Percentiles rank a stretch among this genome's conserved stretches.
Conservation (phyloP, 2,888 invertebrate species). For the Machimus atricapillus region DNA sequence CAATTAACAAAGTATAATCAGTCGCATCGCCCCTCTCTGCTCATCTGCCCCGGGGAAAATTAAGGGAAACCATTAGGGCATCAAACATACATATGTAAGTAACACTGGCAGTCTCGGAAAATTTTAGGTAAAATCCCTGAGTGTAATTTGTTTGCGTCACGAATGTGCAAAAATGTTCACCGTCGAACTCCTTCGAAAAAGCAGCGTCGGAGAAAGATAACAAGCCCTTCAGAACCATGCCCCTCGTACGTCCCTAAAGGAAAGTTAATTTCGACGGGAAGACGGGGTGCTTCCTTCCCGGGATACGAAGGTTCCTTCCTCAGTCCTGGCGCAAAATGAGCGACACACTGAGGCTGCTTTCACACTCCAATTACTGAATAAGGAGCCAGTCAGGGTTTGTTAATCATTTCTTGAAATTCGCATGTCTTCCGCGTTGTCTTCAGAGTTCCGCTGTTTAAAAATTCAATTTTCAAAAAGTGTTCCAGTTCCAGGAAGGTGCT, state of each 20-base stretch:
- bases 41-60: neutral
- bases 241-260: neutral
- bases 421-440: neutral
- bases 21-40: neutral
- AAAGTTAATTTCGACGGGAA: neutral
- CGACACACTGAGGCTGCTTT: neutral
- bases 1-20: neutral
- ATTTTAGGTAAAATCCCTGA: neutral
- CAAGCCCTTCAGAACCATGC: neutral
- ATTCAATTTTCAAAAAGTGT: neutral
- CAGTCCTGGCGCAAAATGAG: neutral
- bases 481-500: neutral
- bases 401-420: neutral
- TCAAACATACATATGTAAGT: neutral
- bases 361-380: neutral
- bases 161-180: neutral
- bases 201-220: neutral
- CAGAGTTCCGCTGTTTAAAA: neutral
- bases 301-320: neutral
- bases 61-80: neutral
- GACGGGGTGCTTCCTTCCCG: neutral
- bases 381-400: neutral
- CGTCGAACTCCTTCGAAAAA: neutral
- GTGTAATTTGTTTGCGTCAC: neutral
- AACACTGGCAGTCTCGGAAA: neutral